Percentiles rank a stretch among this genome's conserved stretches.
phyloP scores from a whole-genome alignment of 2,113 vertebrate genomes.

The Macaca mulatta region DNA sequence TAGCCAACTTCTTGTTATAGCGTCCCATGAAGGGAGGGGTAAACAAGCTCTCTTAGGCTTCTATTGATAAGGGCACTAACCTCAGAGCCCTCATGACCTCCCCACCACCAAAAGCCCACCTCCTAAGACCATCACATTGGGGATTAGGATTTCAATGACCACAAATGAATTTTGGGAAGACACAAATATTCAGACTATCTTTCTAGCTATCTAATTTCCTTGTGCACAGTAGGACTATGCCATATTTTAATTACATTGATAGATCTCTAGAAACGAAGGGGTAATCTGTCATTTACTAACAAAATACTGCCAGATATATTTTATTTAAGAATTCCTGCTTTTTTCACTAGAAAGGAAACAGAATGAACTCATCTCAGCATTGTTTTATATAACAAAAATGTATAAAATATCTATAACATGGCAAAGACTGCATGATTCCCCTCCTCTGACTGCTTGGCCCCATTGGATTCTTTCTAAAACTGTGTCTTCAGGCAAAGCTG shows the following conservation, averaged over 20 bases:
- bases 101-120: not conserved
- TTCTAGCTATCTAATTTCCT: not conserved
- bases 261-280: not conserved
- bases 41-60: not conserved
- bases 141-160: not conserved
- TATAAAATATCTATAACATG: not conserved
- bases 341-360: not conserved
- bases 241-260: not conserved
- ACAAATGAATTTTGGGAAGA: not conserved
- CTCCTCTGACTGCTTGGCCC: not conserved
- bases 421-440: not conserved
- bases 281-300: not conserved
- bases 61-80: not conserved
- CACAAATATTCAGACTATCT: not conserved
- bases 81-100: too few species aligned
- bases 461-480: not conserved
- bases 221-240: not conserved
- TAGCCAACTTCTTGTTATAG: not conserved
- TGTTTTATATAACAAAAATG: not conserved
- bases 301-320: not conserved
- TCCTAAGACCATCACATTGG: not conserved
- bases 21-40: not conserved
- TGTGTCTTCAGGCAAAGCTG: not conserved
- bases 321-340: not conserved
- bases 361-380: not conserved